Evolutionary conservation across 92 coral and sea anemone species (phyloP), one percentile per base, ranked within the genome.

Genomic region (Metridium senile): DNA sequence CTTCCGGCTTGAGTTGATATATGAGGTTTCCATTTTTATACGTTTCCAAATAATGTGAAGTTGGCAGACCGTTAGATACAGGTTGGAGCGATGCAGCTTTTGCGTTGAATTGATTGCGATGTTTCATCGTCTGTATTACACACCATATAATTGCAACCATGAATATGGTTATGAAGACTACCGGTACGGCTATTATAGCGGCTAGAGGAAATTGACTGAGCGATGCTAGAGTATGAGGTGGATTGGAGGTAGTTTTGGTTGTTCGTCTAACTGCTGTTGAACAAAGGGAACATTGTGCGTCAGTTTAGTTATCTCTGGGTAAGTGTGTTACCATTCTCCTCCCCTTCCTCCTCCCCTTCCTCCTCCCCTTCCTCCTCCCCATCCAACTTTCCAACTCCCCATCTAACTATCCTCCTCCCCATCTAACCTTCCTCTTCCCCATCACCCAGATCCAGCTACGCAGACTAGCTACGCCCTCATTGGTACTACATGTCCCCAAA

Each of bases 81-180:
- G 75, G 66, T 32, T 21, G 33, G 1, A 53, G 26, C 26, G 63
- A 10, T 9, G 72, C 43, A 28, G 79, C 54, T 8, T 72, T 81
- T 27, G 31, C 39, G 9, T 62, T 49, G 30, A 39, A 47, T 11
- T 52, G 69, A 16, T 72, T 35, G 16, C 84, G 85, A 33, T 80
- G 92, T 29, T 63, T 82, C 16, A 78, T 71, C 8, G 86, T 88
- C 71, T 88, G 85, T 16, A 84, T 74, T 54, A 85, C 89, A 39
- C 97, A 91, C 97, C 97, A 91, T 52, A 95, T 85, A 1, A 95
- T 87, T 17, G 96, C 80, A 17, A 81, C 93, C 1, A 86, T 89
- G 26, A 92, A 64, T 21, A 92, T 70, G 17, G 81, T 80, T 45
- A 83, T 88, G 20, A 95, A 86, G 31, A 89, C 89, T 8, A 87